Conservation (phyloP, 2,113 vertebrate genomes). For the Fulica atra region DNA sequence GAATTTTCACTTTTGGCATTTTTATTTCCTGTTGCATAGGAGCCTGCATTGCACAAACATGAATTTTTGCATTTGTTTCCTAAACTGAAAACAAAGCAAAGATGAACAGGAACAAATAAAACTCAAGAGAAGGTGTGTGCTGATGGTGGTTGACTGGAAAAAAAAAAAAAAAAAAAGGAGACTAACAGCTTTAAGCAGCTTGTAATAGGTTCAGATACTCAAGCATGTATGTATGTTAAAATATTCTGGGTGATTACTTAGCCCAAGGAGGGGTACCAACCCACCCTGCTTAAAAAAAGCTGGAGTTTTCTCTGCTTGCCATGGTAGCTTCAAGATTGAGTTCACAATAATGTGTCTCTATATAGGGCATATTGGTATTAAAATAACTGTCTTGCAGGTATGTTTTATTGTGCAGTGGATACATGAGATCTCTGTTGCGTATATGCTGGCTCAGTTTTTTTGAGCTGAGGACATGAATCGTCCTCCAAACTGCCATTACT, state of each 20-base stretch:
- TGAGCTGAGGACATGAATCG: constrained; percentile 1
- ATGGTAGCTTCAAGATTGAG: neutral
- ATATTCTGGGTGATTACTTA: neutral
- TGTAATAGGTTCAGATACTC: neutral
- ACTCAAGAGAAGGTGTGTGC: neutral
- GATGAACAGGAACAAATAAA: neutral
- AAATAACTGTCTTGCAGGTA: constrained; percentile 28
- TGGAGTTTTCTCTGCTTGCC: neutral
- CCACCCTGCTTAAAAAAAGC: neutral
- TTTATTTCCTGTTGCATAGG: neutral
- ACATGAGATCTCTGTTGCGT: neutral
- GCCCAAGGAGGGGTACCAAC: neutral
- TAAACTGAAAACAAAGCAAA: neutral
- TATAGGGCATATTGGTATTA: neutral
- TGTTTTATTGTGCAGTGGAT: neutral
- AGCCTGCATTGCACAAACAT: neutral
- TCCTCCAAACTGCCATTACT: neutral
- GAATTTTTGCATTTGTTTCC: neutral
- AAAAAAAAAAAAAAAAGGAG: neutral
- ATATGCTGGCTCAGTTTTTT: constrained; percentile 44
- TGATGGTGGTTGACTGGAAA: neutral
- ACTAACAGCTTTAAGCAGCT: neutral
- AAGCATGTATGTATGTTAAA: neutral
- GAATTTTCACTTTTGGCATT: neutral
- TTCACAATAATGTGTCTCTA: neutral